These are phyloP conservation scores for Neopelma chrysocephalum DNA, from an alignment of 2,797 vertebrate species.

Conservation along the genomic window DNA sequence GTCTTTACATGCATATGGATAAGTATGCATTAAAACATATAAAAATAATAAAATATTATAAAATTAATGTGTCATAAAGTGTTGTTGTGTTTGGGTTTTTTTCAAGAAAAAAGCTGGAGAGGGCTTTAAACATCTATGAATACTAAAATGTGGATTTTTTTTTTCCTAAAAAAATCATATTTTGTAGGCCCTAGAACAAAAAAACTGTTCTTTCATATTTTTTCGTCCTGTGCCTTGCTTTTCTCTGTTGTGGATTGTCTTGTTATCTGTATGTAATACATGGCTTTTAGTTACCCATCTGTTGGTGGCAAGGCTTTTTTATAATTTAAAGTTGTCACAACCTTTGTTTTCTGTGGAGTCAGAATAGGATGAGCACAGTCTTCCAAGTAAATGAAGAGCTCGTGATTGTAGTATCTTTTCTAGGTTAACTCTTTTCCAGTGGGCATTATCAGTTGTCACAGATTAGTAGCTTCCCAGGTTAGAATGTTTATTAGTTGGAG, in stretches of 20 bases:
- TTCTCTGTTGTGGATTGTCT: neutral
- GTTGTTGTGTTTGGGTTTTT: neutral
- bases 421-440: neutral
- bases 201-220: neutral
- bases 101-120: neutral
- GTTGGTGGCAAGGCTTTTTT: neutral
- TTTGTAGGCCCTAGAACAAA: neutral
- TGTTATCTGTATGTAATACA: neutral
- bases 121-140: neutral
- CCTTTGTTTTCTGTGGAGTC: neutral
- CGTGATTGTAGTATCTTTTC: neutral
- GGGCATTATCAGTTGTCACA: neutral
- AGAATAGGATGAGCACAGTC: neutral
- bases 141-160: neutral
- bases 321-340: neutral
- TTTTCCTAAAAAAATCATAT: neutral
- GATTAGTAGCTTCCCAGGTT: neutral
- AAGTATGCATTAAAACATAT: neutral
- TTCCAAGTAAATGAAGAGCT: neutral
- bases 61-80: neutral
- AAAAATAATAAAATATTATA: neutral
- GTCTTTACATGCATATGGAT: neutral
- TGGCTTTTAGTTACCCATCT: neutral
- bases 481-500: neutral
- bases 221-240: neutral